phyloP scores from a whole-genome alignment of 2,113 vertebrate species.

The Donacobius atricapilla region DNA sequence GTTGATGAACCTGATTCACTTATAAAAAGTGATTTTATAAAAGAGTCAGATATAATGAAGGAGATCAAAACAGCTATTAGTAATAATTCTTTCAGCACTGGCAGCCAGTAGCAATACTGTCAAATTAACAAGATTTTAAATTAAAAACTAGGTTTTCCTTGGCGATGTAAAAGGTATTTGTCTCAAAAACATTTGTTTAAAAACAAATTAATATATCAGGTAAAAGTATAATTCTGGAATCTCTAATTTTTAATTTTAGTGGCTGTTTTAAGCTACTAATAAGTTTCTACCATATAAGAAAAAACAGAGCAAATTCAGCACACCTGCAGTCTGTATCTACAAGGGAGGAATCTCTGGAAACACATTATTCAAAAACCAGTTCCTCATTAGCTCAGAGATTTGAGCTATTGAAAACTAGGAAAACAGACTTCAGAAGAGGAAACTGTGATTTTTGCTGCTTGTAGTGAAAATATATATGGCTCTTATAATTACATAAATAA shows the following conservation, averaged over 20 bases:
- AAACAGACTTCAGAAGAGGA: background rate
- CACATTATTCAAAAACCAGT: background rate
- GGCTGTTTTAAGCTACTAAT: background rate
- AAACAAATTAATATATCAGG: background rate
- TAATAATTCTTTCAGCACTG: background rate
- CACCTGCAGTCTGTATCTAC: background rate
- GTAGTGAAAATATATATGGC: background rate
- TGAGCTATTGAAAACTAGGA: background rate
- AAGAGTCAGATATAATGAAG: background rate
- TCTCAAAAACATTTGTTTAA: background rate
- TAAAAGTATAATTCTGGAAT: background rate
- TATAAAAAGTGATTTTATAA: background rate
- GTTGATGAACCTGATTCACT: background rate
- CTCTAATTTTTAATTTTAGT: background rate
- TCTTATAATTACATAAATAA: background rate
- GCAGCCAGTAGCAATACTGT: background rate
- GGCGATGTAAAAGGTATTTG: background rate
- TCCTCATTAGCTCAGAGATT: background rate
- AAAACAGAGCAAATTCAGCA: background rate
- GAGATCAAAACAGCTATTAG: background rate
- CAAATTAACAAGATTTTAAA: background rate
- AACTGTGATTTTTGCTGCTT: background rate
- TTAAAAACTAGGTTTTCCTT: background rate
- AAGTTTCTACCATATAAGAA: background rate
- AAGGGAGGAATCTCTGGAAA: background rate